A percentile compares a stretch with the other conserved stretches of the same genome.
Evolutionary conservation across 2,888 invertebrate species (phyloP).

Genomic region (Protula sp.): DNA sequence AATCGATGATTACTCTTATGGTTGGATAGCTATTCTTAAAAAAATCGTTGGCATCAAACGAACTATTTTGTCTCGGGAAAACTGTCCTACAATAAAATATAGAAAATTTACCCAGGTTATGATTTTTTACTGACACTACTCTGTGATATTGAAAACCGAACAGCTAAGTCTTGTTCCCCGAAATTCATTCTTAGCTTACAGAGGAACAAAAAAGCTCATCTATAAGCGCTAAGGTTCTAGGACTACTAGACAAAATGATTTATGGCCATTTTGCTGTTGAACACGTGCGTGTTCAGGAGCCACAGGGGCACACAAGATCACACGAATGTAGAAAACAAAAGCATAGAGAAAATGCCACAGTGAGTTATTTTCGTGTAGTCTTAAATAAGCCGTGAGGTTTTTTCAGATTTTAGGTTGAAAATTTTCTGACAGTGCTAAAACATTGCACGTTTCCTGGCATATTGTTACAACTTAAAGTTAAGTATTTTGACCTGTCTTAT

Average conservation of each 20-base stretch:
- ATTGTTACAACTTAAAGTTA: no score
- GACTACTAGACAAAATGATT: neutral
- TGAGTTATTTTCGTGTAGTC: no score
- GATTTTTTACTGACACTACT: neutral
- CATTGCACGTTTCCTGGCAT: no score
- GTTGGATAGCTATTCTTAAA: conserved; percentile 11
- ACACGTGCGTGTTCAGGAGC: no score
- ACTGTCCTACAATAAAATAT: neutral
- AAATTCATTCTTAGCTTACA: neutral
- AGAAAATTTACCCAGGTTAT: neutral
- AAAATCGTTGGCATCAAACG: conserved; percentile 17
- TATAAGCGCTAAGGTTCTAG: neutral
- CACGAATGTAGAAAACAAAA: no score
- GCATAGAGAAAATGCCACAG: no score
- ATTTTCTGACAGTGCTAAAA: no score
- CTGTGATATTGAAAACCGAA: neutral
- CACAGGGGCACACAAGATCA: no score
- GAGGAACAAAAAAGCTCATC: neutral
- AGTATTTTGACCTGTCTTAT: no score
- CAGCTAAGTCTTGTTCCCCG: conserved; percentile 4
- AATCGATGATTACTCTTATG: conserved; percentile 23
- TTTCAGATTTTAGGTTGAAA: no score
- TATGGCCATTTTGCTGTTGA: no score
- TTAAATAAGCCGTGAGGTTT: no score
- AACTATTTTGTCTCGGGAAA: neutral